Evolutionary conservation across 2,888 invertebrate genomes (phyloP).

Genomic region (Acronicta aceris): DNA sequence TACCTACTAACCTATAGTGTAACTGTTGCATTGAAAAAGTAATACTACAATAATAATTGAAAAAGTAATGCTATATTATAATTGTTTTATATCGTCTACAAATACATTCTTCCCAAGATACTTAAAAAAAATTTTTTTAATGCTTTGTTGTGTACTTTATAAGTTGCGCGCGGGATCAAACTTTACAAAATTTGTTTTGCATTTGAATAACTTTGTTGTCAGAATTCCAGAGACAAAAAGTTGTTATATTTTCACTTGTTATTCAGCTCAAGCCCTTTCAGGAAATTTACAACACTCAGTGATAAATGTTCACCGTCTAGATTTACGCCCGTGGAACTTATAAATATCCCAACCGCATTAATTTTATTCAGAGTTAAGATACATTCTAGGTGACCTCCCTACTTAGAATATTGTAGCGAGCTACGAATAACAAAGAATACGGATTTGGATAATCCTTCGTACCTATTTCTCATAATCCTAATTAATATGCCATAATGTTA

Average conservation of each 20-base stretch:
- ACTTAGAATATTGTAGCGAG: neutral
- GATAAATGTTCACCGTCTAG: constrained; percentile 18
- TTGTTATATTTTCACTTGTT: constrained; percentile 34
- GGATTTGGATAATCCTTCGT: no score
- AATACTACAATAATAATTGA: no score
- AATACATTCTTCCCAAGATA: no score
- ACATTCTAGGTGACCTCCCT: neutral
- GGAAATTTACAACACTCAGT: constrained; percentile 27
- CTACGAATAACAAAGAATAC: neutral
- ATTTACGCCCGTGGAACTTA: constrained; percentile 17
- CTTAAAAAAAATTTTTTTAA: neutral
- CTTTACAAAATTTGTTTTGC: constrained; percentile 39
- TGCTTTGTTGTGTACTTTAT: constrained; percentile 14
- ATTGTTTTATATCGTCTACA: no score
- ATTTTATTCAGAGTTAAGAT: constrained; percentile 23
- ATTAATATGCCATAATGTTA: no score
- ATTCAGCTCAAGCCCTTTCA: constrained; percentile 23
- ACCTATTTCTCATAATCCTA: no score
- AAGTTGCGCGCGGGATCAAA: constrained; percentile 30
- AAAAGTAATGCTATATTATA: no score
- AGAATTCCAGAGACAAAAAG: constrained; percentile 18
- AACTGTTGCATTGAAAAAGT: no score
- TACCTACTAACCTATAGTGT: no score
- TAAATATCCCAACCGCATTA: constrained; percentile 23
- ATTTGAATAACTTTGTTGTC: constrained; percentile 41